Conservation (phyloP, 2,797 vertebrate species). For the Premnoplex brunnescens region DNA sequence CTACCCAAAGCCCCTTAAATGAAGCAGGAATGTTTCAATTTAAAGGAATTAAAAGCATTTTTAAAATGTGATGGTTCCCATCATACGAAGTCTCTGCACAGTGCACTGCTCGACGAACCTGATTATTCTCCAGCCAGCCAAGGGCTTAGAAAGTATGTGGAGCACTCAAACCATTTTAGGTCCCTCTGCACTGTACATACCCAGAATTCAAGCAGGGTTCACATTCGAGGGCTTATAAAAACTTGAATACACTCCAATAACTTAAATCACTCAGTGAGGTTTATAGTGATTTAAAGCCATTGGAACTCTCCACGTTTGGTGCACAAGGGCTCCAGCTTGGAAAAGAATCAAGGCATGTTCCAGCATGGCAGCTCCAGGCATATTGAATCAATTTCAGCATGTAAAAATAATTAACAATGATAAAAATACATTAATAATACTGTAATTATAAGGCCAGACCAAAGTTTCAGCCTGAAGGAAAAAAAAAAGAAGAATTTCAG, state of each 20-base stretch:
- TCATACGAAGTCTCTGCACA: background rate
- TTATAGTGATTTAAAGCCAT: slow-evolving; percentile 71
- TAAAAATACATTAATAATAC: slow-evolving; percentile 73
- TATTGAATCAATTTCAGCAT: slow-evolving; percentile 74
- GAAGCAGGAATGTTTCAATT: slow-evolving; percentile 60
- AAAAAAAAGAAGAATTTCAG: background rate
- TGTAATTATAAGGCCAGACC: slow-evolving; percentile 65
- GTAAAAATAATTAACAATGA: slow-evolving; percentile 74
- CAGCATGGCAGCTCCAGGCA: slow-evolving; percentile 67
- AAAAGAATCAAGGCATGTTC: slow-evolving; percentile 69
- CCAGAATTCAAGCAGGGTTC: slow-evolving; percentile 53
- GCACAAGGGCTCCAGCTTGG: slow-evolving; percentile 56
- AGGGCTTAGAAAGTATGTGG: slow-evolving; percentile 56
- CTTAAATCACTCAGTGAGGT: slow-evolving; percentile 71
- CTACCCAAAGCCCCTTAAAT: slow-evolving; percentile 14
- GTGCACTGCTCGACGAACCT: background rate
- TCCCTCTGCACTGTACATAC: slow-evolving; percentile 56
- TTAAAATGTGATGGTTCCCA: slow-evolving; percentile 57
- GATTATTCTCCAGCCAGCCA: slow-evolving; percentile 47
- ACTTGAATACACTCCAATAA: slow-evolving; percentile 70
- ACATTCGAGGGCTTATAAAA: slow-evolving; percentile 66
- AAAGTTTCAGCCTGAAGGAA: slow-evolving; percentile 9
- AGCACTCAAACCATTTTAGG: slow-evolving; percentile 68
- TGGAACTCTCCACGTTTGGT: slow-evolving; percentile 64
- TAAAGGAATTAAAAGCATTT: slow-evolving; percentile 59